Evolutionary conservation across 2,797 vertebrate species (phyloP).

Genomic region (Ispidina lecontei): DNA sequence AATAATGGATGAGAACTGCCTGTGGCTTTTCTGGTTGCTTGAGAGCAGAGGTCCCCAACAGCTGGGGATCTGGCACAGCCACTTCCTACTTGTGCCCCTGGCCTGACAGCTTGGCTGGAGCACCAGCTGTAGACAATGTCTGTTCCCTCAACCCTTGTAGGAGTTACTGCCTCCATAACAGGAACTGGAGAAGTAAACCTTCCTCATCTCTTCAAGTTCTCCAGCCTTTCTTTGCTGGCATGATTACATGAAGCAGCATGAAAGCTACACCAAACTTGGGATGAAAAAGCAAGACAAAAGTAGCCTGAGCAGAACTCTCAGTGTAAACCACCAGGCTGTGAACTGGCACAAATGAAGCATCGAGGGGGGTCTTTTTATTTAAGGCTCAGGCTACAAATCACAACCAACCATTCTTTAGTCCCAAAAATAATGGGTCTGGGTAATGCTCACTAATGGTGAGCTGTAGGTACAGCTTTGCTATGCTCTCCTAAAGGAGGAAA

Average conservation of each 20-base stretch:
- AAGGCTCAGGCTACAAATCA: background rate
- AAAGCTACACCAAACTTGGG: background rate
- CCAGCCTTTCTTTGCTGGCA: background rate
- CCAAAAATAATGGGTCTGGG: background rate
- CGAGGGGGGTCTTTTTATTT: background rate
- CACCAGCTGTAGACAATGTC: background rate
- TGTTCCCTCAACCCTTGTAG: background rate
- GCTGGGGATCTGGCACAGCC: background rate
- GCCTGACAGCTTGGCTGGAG: background rate
- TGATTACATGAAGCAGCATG: accelerated
- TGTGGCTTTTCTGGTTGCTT: background rate
- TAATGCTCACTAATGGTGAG: background rate
- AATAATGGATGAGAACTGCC: background rate
- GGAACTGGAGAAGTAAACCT: background rate
- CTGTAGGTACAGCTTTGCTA: background rate
- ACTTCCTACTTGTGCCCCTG: background rate
- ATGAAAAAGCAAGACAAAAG: background rate
- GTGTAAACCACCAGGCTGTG: background rate
- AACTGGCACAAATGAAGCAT: background rate
- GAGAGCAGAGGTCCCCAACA: background rate
- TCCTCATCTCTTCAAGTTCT: background rate
- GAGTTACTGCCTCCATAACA: background rate
- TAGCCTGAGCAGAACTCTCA: background rate
- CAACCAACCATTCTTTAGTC: background rate
- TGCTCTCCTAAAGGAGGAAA: background rate